Percentiles rank a stretch among this genome's conserved stretches.
phyloP scores from a whole-genome alignment of 2,797 vertebrate genomes.

The Lagorchestes hirsutus region DNA sequence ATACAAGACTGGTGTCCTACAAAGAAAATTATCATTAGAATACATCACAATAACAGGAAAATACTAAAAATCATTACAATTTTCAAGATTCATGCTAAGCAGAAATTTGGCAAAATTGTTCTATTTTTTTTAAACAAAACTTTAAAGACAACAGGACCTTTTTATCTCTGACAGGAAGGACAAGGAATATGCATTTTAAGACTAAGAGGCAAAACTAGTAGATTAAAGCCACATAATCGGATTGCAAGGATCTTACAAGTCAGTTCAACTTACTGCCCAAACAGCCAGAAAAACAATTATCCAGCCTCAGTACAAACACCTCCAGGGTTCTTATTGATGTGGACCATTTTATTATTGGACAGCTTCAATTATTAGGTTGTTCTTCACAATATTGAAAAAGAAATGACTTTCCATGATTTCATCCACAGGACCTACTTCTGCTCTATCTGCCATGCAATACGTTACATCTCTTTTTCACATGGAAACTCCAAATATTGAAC shows the following conservation, averaged over 20 bases:
- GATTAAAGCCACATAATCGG: background rate
- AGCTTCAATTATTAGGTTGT: background rate
- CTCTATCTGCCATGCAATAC: background rate
- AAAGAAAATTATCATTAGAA: background rate
- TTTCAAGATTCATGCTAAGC: background rate
- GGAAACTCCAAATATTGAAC: background rate
- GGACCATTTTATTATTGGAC: background rate
- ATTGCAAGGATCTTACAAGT: background rate
- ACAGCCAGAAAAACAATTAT: background rate
- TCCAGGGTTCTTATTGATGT: background rate
- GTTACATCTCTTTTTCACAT: background rate
- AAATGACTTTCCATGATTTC: background rate
- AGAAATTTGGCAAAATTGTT: background rate
- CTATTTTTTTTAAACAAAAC: background rate
- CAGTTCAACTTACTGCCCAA: background rate
- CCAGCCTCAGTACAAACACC: background rate
- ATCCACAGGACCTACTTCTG: background rate
- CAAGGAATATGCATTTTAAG: background rate
- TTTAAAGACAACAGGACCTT: background rate
- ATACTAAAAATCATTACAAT: background rate
- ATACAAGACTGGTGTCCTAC: background rate
- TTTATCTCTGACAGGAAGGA: background rate
- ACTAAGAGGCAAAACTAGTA: background rate
- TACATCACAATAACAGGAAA: background rate
- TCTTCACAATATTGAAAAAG: background rate